Conservation (phyloP, 2,888 invertebrate species). For the Drosophila kanekoi region DNA sequence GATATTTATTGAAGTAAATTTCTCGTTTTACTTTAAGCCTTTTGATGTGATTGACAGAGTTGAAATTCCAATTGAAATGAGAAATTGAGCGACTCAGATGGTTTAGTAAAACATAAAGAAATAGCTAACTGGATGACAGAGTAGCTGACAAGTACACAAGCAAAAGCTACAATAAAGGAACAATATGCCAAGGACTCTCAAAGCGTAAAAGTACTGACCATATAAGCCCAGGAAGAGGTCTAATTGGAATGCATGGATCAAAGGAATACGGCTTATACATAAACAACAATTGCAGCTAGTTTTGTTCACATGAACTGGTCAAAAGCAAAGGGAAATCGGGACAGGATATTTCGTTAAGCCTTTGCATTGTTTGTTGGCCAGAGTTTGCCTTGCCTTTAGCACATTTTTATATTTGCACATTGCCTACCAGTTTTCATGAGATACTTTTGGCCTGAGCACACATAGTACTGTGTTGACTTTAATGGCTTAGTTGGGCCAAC, state of each 20-base stretch:
- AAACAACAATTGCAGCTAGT: slow-evolving; percentile 25
- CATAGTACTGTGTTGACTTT: slow-evolving; percentile 38
- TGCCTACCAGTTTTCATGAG: slow-evolving; percentile 15
- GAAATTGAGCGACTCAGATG: slow-evolving; percentile 8
- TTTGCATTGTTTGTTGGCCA: slow-evolving; percentile 33
- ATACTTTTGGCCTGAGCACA: slow-evolving; percentile 9
- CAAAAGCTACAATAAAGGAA: neutral
- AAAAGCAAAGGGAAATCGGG: slow-evolving; percentile 15
- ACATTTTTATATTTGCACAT: slow-evolving; percentile 12
- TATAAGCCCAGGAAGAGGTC: slow-evolving; percentile 6
- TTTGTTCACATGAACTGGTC: neutral
- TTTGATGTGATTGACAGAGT: neutral
- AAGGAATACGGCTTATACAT: slow-evolving; percentile 35
- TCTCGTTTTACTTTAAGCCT: neutral
- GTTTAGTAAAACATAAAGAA: slow-evolving; percentile 8
- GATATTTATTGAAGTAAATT: neutral
- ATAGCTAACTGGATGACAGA: slow-evolving; percentile 3
- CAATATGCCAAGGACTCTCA: neutral
- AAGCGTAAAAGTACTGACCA: neutral
- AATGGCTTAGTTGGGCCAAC: slow-evolving; percentile 28
- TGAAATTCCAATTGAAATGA: neutral
- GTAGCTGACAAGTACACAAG: neutral
- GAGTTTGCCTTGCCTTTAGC: slow-evolving; percentile 7
- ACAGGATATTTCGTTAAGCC: slow-evolving; percentile 37
- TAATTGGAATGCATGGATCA: slow-evolving; percentile 54